Evolutionary conservation across 2,888 invertebrate genomes (phyloP), one percentile per base, ranked within the genome.

Genomic region (Tanypteryx hageni): DNA sequence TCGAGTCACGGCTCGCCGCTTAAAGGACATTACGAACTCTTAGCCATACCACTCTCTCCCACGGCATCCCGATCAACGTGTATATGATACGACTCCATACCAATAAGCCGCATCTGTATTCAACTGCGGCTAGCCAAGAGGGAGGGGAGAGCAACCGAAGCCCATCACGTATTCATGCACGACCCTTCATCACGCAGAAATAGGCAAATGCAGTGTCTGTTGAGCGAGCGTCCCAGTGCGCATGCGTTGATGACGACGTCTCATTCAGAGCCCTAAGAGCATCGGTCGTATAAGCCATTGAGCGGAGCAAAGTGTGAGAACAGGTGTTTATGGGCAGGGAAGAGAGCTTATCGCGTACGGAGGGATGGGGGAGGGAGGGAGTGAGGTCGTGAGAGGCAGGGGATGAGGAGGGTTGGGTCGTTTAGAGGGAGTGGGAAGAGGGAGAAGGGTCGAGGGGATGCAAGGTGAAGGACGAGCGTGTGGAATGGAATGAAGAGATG

Each of bases 91-190:
- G 59, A 59, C 85, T 56, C n/a, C 57, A 57, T 16, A 86, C 27
- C 85, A 57, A 86, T 86, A 57, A 59, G 58, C 27, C 27, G 85
- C 85, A 59, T 86, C 85, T 86, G 85, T 86, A 86, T 86, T 86
- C 85, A 27, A 57, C 5, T 58, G 59, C 85, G 27, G 58, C 58
- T 22, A 22, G 85, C 57, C 27, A 86, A 27, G 57, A 27, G 85
- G 14, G 85, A 58, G 56, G 22, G 22, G 58, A 4, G 13, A 13
- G 82, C 0, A 18, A 18, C 14, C 16, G 44, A 16, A 56, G 82
- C 27, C 8, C 85, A 86, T 86, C 85, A 59, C 85, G 85, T 86
- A 86, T 86, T 86, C 85, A 86, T 86, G 85, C 85, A 57, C 85
- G 59, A 59, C 22, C 85, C 58, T 59, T 86, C 85, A 86, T 86